Evolutionary conservation across 2,888 invertebrate genomes (phyloP), one percentile per base, ranked within the genome.

Genomic region (Hoplodrina blanda): DNA sequence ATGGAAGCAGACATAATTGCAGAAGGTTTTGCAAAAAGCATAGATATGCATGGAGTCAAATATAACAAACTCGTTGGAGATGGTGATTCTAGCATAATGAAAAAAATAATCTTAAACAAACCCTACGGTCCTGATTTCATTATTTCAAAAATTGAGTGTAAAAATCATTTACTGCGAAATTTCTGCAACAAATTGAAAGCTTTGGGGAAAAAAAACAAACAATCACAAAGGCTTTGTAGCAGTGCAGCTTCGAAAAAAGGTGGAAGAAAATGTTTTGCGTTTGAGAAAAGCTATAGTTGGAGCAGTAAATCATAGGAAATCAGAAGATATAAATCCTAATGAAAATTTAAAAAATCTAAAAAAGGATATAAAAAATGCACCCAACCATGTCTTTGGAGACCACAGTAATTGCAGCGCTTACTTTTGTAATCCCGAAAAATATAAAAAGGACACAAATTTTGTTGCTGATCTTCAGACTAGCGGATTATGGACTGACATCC

Each of bases 201-300:
- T n/a, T n/a, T n/a, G n/a, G n/a, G 53, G 25, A 15, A 54, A 54
- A 54, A 54, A 54, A 54, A 54, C 53, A 17, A 54, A 54, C 15
- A 54, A 30, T 3, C 53, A 30, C 25, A 54, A 54, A 54, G 25
- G 53, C 7, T 54, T 54, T 54, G 53, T 54, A 54, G 7, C 25
- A 7, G 25, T 54, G 7, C 7, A 54, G 7, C 17, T 54, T 5
- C 5, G 53, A 54, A 54, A 54, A 54, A 54, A 54, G 7, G 53
- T 54, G 0, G 53, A 7, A 54, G 5, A 5, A 17, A 54, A 54
- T 7, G 53, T 54, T 7, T 30, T 54, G 30, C 53, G 53, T 2
- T 7, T 54, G 53, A 54, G 53, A 7, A 54, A 54, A 30, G 53
- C 53, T 2, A 8, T 54, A 7, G 53, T 54, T 25, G 53, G 53